Conservation (phyloP, 2,797 vertebrate genomes). For the Enteromius viviparus region DNA sequence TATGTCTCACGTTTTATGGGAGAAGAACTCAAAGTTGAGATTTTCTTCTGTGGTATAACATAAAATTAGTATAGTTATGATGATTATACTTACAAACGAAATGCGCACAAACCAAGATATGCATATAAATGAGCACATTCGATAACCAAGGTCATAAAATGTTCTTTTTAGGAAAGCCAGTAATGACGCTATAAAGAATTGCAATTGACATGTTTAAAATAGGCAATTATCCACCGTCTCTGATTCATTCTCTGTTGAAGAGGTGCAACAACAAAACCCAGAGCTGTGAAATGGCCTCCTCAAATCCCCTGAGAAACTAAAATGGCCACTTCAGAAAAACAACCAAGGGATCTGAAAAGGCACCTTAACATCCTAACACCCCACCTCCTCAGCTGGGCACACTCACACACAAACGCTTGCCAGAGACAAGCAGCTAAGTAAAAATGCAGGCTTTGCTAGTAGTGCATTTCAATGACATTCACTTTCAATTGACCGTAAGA, state of each 20-base stretch:
- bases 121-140: background rate
- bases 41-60: constrained; percentile 53
- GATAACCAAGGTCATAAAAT: constrained; percentile 7
- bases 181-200: constrained; percentile 23
- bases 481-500: constrained; percentile 60
- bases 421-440: constrained; percentile 33
- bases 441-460: constrained; percentile 50
- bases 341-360: constrained; percentile 81
- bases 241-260: constrained; percentile 48
- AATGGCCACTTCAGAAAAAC: constrained; percentile 56
- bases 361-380: constrained; percentile 67
- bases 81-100: constrained; percentile 16
- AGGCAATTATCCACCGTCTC: constrained; percentile 45
- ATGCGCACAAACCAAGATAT: constrained; percentile 13
- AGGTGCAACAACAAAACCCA: constrained; percentile 51
- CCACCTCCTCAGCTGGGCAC: constrained; percentile 34
- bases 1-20: constrained; percentile 22
- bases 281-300: constrained; percentile 64
- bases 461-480: constrained; percentile 49
- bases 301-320: constrained; percentile 63
- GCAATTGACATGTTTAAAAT: constrained; percentile 36
- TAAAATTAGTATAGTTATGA: background rate
- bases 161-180: background rate
- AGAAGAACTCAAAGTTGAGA: constrained; percentile 46
- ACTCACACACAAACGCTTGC: constrained; percentile 9